Evolutionary conservation across 2,888 invertebrate species (phyloP).

Genomic region (Keiferia lycopersicella): DNA sequence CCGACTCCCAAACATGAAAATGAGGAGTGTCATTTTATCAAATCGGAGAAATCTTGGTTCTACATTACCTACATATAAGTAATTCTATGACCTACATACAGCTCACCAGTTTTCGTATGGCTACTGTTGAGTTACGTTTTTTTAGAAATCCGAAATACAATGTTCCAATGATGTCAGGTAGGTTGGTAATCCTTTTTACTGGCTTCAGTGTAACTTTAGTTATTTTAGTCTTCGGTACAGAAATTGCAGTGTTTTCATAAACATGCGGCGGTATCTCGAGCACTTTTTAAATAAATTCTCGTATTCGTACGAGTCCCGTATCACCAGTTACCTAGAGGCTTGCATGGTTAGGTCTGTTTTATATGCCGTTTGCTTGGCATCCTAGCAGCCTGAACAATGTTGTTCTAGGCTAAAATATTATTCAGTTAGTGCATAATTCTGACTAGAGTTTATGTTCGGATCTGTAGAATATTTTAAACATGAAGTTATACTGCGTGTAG

Average conservation of each 20-base stretch:
- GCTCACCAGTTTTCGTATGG: no score
- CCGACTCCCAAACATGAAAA: no score
- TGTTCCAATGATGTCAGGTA: no score
- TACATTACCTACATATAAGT: no score
- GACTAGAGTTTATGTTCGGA: background rate
- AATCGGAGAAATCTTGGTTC: no score
- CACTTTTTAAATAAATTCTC: constrained; percentile 11
- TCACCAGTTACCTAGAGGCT: background rate
- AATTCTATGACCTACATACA: no score
- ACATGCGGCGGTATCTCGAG: constrained; percentile 5
- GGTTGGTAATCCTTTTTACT: no score
- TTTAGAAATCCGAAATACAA: no score
- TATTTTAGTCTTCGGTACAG: background rate
- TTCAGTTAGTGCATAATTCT: constrained; percentile 14
- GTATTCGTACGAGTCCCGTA: background rate
- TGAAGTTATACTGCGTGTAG: no score
- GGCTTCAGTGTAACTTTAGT: background rate
- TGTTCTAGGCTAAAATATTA: background rate
- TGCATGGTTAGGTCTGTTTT: background rate
- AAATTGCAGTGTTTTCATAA: constrained; percentile 16
- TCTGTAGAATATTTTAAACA: constrained; percentile 23
- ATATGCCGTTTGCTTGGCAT: constrained; percentile 1
- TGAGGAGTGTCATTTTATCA: no score
- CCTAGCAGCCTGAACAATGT: background rate
- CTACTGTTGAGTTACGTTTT: no score